Evolutionary conservation across 2,113 vertebrate species (phyloP).

Genomic region (Oxyruncus cristatus): DNA sequence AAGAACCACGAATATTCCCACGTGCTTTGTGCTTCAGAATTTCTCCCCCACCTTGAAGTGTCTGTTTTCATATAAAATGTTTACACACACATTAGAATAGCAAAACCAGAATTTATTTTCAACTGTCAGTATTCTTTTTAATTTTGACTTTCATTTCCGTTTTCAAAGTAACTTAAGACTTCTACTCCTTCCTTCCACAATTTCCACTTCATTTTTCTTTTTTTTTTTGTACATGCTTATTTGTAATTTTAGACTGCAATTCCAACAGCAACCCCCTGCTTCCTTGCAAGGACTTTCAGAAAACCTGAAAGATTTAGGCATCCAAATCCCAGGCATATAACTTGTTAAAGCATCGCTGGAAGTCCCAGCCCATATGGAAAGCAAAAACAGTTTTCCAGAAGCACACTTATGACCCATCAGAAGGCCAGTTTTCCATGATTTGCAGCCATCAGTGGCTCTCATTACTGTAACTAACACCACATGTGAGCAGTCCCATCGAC

Average conservation of each 20-base stretch:
- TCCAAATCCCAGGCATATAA: neutral
- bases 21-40: neutral
- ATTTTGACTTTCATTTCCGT: neutral
- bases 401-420: neutral
- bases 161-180: neutral
- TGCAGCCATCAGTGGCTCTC: neutral
- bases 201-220: neutral
- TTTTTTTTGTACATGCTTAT: neutral
- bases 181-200: neutral
- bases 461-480: neutral
- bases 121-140: neutral
- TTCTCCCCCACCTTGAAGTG: neutral
- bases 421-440: neutral
- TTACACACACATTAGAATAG: neutral
- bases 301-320: neutral
- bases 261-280: neutral
- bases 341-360: neutral
- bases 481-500: neutral
- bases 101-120: neutral
- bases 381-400: conserved; percentile 1
- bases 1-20: neutral
- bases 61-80: neutral
- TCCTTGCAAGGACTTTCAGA: neutral
- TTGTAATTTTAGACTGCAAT: neutral
- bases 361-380: neutral